Conservation (phyloP, 2,888 invertebrate species). For the Scelioninae gen. 1 region DNA sequence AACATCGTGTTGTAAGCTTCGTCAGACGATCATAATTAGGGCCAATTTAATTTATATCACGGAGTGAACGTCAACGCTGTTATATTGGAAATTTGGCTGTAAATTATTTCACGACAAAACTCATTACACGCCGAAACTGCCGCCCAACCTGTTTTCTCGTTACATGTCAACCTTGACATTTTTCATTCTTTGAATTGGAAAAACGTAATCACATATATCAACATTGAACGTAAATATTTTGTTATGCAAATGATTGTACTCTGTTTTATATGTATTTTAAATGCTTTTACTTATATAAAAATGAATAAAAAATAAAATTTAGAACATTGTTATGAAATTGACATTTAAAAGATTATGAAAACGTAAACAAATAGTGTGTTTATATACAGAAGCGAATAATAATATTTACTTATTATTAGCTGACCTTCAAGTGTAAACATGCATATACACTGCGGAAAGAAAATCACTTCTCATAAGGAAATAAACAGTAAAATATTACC, state of each 20-base stretch:
- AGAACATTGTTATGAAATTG: too few relatives aligned
- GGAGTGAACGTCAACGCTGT: conserved; percentile 46
- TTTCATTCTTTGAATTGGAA: background rate
- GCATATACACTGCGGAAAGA: too few relatives aligned
- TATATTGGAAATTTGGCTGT: conserved; percentile 57
- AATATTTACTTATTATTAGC: too few relatives aligned
- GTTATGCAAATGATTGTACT: background rate
- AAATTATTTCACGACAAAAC: conserved; percentile 60
- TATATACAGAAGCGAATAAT: too few relatives aligned
- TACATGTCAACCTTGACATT: conserved; percentile 28
- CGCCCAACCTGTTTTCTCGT: conserved; percentile 16
- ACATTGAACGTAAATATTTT: background rate
- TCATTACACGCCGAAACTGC: conserved; percentile 41
- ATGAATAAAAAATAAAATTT: too few relatives aligned
- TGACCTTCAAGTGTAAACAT: too few relatives aligned
- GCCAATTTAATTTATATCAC: conserved; percentile 66
- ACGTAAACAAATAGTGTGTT: too few relatives aligned
- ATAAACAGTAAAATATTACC: too few relatives aligned
- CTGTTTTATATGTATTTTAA: too few relatives aligned
- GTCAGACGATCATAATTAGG: conserved; percentile 67
- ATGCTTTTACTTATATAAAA: too few relatives aligned
- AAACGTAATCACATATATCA: background rate
- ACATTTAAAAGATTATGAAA: too few relatives aligned
- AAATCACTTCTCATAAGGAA: too few relatives aligned
- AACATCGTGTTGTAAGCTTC: conserved; percentile 51